These are phyloP conservation scores for Carollia perspicillata DNA, from an alignment of 2,113 vertebrate genomes.

Conservation along the genomic window DNA sequence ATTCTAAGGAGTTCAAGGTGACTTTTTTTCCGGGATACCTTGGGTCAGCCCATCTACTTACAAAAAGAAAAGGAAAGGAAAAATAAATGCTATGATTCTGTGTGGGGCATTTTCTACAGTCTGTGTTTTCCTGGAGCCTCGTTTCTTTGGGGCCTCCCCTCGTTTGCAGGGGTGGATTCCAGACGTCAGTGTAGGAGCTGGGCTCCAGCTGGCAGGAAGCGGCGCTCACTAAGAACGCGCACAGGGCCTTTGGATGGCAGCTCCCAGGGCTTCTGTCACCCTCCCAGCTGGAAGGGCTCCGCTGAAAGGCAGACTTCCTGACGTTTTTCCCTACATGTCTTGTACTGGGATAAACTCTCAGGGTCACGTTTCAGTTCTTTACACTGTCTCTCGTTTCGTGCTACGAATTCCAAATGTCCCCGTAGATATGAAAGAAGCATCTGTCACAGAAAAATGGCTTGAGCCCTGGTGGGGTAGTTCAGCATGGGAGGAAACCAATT, in stretches of 20 bases:
- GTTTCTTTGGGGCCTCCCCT: neutral
- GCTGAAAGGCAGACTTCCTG: conserved; percentile 28
- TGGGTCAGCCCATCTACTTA: neutral
- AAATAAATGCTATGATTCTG: neutral
- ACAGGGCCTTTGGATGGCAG: neutral
- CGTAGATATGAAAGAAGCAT: neutral
- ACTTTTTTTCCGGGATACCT: neutral
- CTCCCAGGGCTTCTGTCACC: neutral
- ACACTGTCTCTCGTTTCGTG: neutral
- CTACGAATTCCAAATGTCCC: neutral
- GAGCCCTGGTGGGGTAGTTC: too few relatives aligned
- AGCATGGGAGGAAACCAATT: too few relatives aligned
- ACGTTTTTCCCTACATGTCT: neutral
- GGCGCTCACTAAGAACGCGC: neutral
- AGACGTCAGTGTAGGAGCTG: neutral
- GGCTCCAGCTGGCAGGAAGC: neutral
- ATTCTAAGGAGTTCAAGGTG: neutral
- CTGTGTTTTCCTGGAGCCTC: neutral
- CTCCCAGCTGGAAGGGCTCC: conserved; percentile 43
- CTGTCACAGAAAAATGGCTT: neutral
- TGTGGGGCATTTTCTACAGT: neutral
- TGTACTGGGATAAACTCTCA: neutral
- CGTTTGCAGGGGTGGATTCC: neutral
- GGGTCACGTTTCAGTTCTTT: neutral
- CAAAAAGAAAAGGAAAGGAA: neutral